Conservation (phyloP, 2,888 invertebrate genomes). For the Congeria kusceri region DNA sequence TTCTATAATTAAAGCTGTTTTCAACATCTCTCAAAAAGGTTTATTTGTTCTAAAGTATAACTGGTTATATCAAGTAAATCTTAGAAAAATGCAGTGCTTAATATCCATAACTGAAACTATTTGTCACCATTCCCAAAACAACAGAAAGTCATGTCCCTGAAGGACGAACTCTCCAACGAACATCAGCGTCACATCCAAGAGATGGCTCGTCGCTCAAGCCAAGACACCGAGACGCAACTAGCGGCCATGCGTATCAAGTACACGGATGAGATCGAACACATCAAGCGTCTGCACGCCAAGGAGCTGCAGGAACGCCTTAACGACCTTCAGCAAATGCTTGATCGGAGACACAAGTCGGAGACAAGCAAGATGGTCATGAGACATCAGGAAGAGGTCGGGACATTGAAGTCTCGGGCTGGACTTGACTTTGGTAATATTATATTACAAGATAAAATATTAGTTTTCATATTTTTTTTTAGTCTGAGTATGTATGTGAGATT, state of each 20-base stretch:
- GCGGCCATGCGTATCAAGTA: constrained; percentile 72
- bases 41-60: too few species aligned
- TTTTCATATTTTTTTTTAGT: neutral
- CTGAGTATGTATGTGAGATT: neutral
- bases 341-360: constrained; percentile 74
- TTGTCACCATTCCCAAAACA: neutral
- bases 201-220: constrained; percentile 60
- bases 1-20: too few species aligned
- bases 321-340: constrained; percentile 68
- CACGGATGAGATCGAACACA: constrained; percentile 73
- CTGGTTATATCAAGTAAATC: too few species aligned
- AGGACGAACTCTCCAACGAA: constrained; percentile 70
- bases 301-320: constrained; percentile 70
- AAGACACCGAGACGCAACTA: constrained; percentile 71
- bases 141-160: constrained; percentile 74
- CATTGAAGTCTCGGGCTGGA: constrained; percentile 62
- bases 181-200: constrained; percentile 74
- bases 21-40: too few species aligned
- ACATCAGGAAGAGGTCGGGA: constrained; percentile 74
- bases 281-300: constrained; percentile 64
- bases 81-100: too few species aligned
- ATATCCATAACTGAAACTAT: too few species aligned
- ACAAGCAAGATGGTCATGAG: constrained; percentile 68
- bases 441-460: neutral
- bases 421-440: constrained; percentile 61